Conservation (phyloP, 2,888 invertebrate species). For the Eumerus sabulonum region DNA sequence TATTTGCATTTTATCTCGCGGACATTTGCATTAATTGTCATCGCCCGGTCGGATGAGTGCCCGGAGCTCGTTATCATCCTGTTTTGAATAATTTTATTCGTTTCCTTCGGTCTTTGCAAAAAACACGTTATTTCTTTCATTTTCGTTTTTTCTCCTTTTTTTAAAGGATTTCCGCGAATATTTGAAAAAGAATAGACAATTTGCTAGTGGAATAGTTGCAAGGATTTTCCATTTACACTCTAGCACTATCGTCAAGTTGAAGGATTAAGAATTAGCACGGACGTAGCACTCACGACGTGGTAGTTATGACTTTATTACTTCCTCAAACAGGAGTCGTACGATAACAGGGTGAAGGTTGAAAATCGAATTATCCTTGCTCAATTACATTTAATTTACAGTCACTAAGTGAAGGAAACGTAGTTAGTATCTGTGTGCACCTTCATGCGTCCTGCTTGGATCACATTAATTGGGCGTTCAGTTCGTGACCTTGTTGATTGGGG, state of each 20-base stretch:
- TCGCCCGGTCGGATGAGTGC: neutral
- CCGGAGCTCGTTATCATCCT: slow-evolving; percentile 3
- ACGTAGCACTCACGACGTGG: slow-evolving; percentile 19
- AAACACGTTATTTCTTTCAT: neutral
- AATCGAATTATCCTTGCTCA: slow-evolving; percentile 47
- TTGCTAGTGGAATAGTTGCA: neutral
- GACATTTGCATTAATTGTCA: slow-evolving; percentile 50
- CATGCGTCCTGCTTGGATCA: neutral
- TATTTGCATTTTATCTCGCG: slow-evolving; percentile 30
- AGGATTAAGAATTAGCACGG: no score
- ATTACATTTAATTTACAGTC: slow-evolving; percentile 51
- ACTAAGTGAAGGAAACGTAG: slow-evolving; percentile 33
- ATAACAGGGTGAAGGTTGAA: slow-evolving; percentile 1
- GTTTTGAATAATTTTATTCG: slow-evolving; percentile 28
- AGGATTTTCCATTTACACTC: neutral
- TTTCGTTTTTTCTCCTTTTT: neutral
- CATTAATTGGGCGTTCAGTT: neutral
- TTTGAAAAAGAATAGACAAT: neutral
- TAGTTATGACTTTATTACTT: slow-evolving; percentile 10
- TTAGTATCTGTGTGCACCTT: no score
- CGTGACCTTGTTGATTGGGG: no score
- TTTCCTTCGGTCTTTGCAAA: neutral
- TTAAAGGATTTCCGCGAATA: neutral
- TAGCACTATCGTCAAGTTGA: neutral
- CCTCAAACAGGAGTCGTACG: no score